Percentiles rank a stretch among this genome's conserved stretches.
phyloP scores from a whole-genome alignment of 2,888 invertebrate species.

The Chloromyia formosa region DNA sequence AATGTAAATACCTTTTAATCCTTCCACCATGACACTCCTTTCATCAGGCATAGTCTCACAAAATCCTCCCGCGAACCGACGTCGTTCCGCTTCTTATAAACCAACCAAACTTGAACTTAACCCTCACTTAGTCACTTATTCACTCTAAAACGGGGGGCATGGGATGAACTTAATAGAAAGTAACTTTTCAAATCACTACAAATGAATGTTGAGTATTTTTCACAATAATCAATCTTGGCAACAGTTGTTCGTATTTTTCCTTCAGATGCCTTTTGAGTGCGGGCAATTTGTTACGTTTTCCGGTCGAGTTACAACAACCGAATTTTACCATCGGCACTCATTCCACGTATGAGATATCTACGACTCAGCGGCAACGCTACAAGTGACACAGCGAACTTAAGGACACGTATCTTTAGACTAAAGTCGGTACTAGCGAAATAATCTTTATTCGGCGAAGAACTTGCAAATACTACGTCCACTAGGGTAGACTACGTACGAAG shows the following conservation, averaged over 20 bases:
- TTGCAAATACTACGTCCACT: constrained; percentile 9
- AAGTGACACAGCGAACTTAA: neutral
- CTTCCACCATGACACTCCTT: constrained; percentile 52
- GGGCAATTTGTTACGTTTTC: neutral
- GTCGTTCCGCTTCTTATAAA: neutral
- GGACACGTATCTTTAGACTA: neutral
- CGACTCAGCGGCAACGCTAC: neutral
- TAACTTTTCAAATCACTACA: neutral
- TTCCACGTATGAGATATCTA: neutral
- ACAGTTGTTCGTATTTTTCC: neutral
- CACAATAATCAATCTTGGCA: neutral
- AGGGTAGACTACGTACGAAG: neutral
- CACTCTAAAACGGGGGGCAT: neutral
- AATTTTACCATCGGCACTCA: neutral
- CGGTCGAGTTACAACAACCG: neutral
- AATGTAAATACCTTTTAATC: constrained; percentile 51
- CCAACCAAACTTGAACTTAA: neutral
- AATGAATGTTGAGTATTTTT: neutral
- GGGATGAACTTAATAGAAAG: neutral
- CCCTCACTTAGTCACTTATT: neutral
- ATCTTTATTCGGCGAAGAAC: neutral
- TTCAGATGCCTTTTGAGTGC: neutral
- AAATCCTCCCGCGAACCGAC: neutral
- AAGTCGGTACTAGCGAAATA: neutral
- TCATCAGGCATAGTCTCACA: constrained; percentile 53